phyloP scores from a whole-genome alignment of 2,113 vertebrate species.

The Eleginops maclovinus region DNA sequence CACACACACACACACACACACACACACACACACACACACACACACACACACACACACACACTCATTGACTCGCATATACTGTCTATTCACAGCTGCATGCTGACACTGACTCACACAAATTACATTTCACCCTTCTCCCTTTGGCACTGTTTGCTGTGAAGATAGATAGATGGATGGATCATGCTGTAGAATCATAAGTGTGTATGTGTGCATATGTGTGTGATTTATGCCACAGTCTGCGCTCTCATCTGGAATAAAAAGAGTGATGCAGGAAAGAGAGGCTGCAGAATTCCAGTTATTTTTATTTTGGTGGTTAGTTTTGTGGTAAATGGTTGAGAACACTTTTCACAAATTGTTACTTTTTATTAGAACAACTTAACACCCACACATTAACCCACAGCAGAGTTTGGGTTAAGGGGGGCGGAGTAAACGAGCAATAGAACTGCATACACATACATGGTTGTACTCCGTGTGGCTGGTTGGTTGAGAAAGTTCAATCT shows the following conservation, averaged over 20 bases:
- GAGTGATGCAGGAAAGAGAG: conserved; percentile 8
- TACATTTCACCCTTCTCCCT: conserved; percentile 21
- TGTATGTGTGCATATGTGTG: conserved; percentile 23
- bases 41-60: conserved; percentile 18
- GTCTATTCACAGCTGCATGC: conserved; percentile 5
- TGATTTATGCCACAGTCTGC: conserved; percentile 32
- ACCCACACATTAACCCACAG: conserved; percentile 17
- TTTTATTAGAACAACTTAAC: conserved; percentile 31
- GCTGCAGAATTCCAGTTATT: background rate
- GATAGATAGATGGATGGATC: conserved; percentile 37
- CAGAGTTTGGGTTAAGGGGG: background rate
- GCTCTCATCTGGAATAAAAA: conserved; percentile 31
- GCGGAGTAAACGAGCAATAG: background rate
- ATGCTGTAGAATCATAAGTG: conserved; percentile 30
- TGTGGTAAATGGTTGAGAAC: background rate
- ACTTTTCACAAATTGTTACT: conserved; percentile 20
- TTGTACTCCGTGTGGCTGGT: conserved; percentile 1
- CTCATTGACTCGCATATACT: conserved; percentile 1
- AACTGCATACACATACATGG: conserved; percentile 16
- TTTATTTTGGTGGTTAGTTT: conserved; percentile 17
- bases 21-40: conserved; percentile 18
- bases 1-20: conserved; percentile 1
- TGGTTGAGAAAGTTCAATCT: conserved; percentile 38
- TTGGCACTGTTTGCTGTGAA: conserved; percentile 30
- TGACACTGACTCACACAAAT: conserved; percentile 41